Evolutionary conservation across 2,797 vertebrate genomes (phyloP).

Genomic region (Limosa lapponica): DNA sequence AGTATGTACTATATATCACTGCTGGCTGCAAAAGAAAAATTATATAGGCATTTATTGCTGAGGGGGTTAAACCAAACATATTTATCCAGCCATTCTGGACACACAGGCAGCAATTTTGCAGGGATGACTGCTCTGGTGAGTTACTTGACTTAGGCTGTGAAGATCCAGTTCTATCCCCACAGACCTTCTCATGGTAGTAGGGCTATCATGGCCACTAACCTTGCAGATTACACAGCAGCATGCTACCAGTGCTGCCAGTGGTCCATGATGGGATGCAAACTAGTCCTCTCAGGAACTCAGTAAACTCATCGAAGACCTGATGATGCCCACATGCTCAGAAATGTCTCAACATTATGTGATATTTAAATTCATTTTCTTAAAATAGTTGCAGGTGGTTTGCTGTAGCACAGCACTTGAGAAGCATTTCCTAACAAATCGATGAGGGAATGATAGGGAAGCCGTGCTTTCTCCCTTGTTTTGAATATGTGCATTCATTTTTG

Average conservation of each 20-base stretch:
- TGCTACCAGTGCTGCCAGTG: not conserved
- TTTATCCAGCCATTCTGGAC: not conserved
- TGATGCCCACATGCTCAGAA: not conserved
- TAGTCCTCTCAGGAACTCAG: not conserved
- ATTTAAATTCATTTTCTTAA: not conserved
- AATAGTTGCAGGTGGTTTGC: not conserved
- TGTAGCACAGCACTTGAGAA: not conserved
- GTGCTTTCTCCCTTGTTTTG: not conserved
- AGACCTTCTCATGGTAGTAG: not conserved
- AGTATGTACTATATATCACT: not conserved
- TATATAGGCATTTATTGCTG: not conserved
- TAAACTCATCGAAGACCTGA: not conserved
- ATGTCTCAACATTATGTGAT: not conserved
- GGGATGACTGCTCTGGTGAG: not conserved
- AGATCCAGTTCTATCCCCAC: not conserved
- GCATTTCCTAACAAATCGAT: not conserved
- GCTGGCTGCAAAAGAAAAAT: not conserved
- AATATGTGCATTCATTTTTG: not conserved
- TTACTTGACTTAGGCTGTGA: not conserved
- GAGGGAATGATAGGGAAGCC: not conserved
- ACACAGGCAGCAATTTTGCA: not conserved
- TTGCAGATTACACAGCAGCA: not conserved
- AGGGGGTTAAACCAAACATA: not conserved
- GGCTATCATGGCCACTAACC: not conserved
- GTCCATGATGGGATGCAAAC: not conserved